Evolutionary conservation across 1,140 invertebrate genomes (phyloP), one percentile per base, ranked within the genome.

Genomic region (Drosophila repleta): DNA sequence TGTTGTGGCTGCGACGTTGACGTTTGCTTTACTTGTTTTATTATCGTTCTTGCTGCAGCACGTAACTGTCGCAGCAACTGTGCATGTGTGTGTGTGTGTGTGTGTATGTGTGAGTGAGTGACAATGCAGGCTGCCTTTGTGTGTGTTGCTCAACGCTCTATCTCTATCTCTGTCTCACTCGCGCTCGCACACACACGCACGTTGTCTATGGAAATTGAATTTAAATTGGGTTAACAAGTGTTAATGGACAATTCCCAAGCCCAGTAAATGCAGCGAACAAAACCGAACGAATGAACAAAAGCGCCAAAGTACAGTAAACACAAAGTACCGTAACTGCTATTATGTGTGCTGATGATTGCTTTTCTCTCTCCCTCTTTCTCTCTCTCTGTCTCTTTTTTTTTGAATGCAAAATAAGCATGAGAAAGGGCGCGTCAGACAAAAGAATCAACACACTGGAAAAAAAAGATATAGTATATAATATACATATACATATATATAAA

Each of bases 151-250:
- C 37, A 52, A 45, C 55, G 65, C 43, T 26, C 63, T 64, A 67
- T 65, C 69, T 65, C 69, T 77, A n/a, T 26, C 58, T 68, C 61
- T 52, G 53, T 79, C 64, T 48, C 57, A 48, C 55, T 46, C 56
- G 26, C 71, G 32, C 41, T 53, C 52, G 48, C 57, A 35, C 45
- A 29, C 52, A 45, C 55, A 68, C 41, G 24, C 26, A 43, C 58
- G 60, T 29, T 57, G 65, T 75, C 82, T 88, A 87, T 88, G 83
- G 83, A 88, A 87, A 87, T 87, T 87, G 75, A 88, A 81, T 83
- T 71, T 87, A 88, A 87, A 87, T 87, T 87, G 83, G 82, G 84
- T 87, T 87, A 87, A 87, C 83, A 87, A 87, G 82, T 87, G 82
- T 89, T 87, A 87, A 87, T 87, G 84, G 72, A 83, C 79, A 88